Conservation (phyloP, 2,113 vertebrate species). For the Ailuropoda melanoleuca region DNA sequence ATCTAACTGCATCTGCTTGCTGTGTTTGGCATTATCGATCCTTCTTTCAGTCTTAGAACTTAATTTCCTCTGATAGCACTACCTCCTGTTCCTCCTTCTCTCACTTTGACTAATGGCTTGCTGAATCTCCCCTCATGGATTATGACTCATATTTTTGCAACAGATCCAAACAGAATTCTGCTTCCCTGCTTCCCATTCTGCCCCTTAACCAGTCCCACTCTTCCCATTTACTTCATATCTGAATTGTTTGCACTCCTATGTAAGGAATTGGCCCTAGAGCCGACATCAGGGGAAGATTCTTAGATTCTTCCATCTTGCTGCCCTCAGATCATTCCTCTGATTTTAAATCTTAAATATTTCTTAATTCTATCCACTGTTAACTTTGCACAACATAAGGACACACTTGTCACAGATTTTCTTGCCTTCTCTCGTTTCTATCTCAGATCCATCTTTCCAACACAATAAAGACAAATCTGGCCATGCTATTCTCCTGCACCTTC, state of each 20-base stretch:
- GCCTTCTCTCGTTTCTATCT: background rate
- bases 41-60: constrained; percentile 4
- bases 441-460: background rate
- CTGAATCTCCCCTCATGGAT: background rate
- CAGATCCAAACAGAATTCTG: background rate
- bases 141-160: constrained; percentile 24
- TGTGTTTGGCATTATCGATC: background rate
- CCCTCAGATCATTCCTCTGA: rapidly evolving
- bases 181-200: background rate
- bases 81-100: background rate
- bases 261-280: background rate
- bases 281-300: background rate
- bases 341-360: background rate
- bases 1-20: background rate
- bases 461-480: background rate
- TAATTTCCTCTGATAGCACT: constrained; percentile 24
- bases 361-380: background rate
- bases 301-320: background rate
- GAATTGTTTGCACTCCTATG: background rate
- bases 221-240: background rate
- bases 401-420: background rate
- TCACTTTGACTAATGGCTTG: background rate
- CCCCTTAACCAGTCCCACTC: background rate
- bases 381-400: background rate
- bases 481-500: background rate